These are phyloP conservation scores for Etheostoma perlongum DNA, from an alignment of 2,797 vertebrate genomes.

Conservation along the genomic window DNA sequence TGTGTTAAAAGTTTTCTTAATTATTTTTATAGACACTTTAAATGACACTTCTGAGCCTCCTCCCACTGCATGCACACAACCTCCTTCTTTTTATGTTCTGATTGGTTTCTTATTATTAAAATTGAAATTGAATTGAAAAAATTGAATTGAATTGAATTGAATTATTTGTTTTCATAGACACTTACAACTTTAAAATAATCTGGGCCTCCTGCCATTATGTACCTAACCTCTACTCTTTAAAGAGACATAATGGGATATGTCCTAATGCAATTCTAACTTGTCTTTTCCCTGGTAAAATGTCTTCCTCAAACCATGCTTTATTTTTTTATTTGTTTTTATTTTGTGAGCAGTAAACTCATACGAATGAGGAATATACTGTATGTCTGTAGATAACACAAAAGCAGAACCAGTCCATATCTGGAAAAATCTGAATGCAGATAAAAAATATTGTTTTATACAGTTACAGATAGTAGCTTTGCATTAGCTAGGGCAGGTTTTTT, in stretches of 20 bases:
- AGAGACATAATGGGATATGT: neutral
- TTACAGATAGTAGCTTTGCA: neutral
- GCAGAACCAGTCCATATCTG: neutral
- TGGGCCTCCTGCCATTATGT: neutral
- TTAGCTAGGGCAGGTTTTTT: neutral
- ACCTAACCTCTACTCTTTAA: neutral
- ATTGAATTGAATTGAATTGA: no score
- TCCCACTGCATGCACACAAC: neutral
- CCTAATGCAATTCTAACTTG: no score
- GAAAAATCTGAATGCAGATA: neutral
- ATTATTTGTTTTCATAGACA: neutral
- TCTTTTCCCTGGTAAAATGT: neutral
- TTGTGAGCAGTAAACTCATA: neutral
- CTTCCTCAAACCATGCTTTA: neutral
- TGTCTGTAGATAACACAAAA: neutral
- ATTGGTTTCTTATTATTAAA: neutral
- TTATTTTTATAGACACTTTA: neutral
- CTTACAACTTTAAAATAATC: neutral
- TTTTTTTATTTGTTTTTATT: neutral
- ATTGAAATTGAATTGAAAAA: no score
- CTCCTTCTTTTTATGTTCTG: neutral
- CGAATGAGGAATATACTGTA: neutral
- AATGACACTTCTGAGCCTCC: neutral
- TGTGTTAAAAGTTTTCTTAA: neutral
- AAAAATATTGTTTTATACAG: neutral